Evolutionary conservation across 2,888 invertebrate species (phyloP), one percentile per base, ranked within the genome.

Genomic region (Cactoblastis cactorum): DNA sequence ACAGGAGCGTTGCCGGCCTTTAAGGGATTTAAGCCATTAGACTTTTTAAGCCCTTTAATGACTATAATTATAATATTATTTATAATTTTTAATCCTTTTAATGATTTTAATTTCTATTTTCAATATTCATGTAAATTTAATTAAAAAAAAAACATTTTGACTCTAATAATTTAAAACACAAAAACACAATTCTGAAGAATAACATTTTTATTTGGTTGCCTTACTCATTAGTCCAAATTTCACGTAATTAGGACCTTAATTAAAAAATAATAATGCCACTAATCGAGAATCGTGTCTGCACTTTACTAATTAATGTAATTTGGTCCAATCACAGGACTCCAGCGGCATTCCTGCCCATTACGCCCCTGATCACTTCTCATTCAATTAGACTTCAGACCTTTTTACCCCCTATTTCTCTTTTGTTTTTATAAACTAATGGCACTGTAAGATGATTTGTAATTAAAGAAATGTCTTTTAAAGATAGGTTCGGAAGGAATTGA

Each of bases 211-310:
- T 28, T 28, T 28, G 28, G 28, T 28, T n/a, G 28, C 43, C 9
- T 41, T 22, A 12, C 43, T 43, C 43, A 43, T 43, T 43, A 43
- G 43, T 43, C 43, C 43, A 28, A 43, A 43, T 17, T 11, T 28
- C 17, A 9, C 28, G 18, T 38, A 38, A 38, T 38, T 6, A 15
- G 43, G 17, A 3, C 28, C 9, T 15, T 43, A 43, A 43, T 43
- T 43, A 43, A 43, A 43, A 35, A 22, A 35, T 28, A 43, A 43
- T 43, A 43, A 43, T 28, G 28, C 9, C 43, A 43, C 43, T 43
- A 43, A 28, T 14, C 43, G 15, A 28, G 28, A 9, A 15, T 9
- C 43, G 43, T 28, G 43, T 43, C 43, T 28, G 24, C 43, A 28
- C 28, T 43, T 12, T 12, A 28, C 14, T 43, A 43, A 28, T 43